phyloP scores from a whole-genome alignment of 2,888 invertebrate species.

The Crossocerus cetratus region DNA sequence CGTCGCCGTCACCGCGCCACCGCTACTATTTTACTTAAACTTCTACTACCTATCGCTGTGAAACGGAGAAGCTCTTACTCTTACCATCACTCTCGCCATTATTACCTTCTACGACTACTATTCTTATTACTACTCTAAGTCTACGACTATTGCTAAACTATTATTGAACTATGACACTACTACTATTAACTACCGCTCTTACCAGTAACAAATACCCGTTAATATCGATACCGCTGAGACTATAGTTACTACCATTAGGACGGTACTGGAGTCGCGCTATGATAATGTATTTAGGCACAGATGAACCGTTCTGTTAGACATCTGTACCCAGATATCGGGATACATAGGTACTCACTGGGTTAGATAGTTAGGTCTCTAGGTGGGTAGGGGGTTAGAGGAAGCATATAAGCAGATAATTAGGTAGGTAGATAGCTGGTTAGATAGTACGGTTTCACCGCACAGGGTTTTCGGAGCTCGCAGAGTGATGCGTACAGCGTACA shows the following conservation, averaged over 20 bases:
- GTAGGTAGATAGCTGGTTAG: constrained; percentile 16
- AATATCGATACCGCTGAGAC: not conserved
- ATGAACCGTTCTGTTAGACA: not conserved
- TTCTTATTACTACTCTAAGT: constrained; percentile 30
- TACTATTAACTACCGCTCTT: constrained; percentile 13
- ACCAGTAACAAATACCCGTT: not conserved
- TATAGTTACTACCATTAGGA: constrained; percentile 4
- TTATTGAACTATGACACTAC: constrained; percentile 8
- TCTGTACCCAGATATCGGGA: not conserved
- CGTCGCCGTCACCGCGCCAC: constrained; percentile 38
- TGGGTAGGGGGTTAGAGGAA: not conserved
- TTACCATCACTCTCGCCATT: constrained; percentile 29
- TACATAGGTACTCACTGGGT: not conserved
- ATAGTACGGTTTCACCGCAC: constrained; percentile 37
- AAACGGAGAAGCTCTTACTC: constrained; percentile 22
- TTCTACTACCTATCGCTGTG: constrained; percentile 32
- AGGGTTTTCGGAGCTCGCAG: constrained; percentile 44
- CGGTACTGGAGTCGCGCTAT: constrained; percentile 35
- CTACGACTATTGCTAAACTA: constrained; percentile 26
- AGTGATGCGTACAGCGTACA: too few relatives aligned
- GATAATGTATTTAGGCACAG: not conserved
- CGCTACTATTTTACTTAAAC: constrained; percentile 31
- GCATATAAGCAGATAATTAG: constrained; percentile 13
- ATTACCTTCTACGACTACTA: constrained; percentile 29
- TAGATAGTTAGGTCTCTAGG: not conserved